These are phyloP conservation scores for Hirtodrosophila alboralis DNA, from an alignment of 2,888 invertebrate species.

Conservation along the genomic window DNA sequence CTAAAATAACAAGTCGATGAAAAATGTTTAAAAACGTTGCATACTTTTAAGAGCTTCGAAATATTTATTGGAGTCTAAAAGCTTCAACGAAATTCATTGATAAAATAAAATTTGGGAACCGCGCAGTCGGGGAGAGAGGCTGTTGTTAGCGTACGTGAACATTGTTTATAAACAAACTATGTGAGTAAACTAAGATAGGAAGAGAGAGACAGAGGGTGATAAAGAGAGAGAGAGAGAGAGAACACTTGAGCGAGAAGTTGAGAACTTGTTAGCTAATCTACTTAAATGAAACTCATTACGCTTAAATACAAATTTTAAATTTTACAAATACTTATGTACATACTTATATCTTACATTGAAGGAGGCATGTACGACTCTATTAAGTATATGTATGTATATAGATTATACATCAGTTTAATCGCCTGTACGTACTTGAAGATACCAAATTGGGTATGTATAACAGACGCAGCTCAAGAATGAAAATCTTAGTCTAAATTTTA, in stretches of 20 bases:
- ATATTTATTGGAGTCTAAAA: constrained; percentile 1
- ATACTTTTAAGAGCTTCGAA: constrained; percentile 35
- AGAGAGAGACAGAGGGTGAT: neutral
- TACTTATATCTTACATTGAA: too few species aligned
- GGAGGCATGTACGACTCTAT: too few species aligned
- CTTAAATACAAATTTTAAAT: too few species aligned
- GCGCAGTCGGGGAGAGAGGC: neutral
- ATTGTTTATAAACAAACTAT: constrained; percentile 63
- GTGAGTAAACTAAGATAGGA: constrained; percentile 25
- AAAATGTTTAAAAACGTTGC: constrained; percentile 20
- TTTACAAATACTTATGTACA: too few species aligned
- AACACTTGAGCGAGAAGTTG: constrained; percentile 6
- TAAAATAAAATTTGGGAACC: constrained; percentile 26
- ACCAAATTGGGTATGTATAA: too few species aligned
- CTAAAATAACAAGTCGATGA: neutral
- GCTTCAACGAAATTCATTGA: constrained; percentile 51
- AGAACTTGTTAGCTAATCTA: constrained; percentile 5
- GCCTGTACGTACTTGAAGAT: too few species aligned
- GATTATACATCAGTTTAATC: too few species aligned
- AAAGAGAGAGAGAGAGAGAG: constrained; percentile 2
- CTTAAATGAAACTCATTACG: too few species aligned
- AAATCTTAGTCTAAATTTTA: too few species aligned
- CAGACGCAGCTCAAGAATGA: too few species aligned
- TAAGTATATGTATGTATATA: too few species aligned
- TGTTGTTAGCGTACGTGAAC: constrained; percentile 25